Evolutionary conservation across 2,888 invertebrate genomes (phyloP), one percentile per base, ranked within the genome.

Genomic region (Timema cristinae): DNA sequence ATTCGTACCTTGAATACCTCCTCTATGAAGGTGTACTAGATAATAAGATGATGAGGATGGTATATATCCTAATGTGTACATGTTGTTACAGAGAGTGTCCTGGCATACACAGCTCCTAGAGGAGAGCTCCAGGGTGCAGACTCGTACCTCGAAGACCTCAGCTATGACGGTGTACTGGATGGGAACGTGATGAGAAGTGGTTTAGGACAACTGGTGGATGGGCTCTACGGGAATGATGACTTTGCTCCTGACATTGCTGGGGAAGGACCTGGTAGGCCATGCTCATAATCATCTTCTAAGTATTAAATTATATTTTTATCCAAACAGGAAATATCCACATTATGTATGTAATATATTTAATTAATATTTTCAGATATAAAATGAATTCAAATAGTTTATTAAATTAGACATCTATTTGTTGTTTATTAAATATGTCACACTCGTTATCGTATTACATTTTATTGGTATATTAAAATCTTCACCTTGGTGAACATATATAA

Each of bases 171-270:
- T 0, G 81, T 83, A 66, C 79, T 85, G 50, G 85, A 85, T 59
- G 86, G 85, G 1, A 84, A 84, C 9, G 81, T 83, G 69, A 85
- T 89, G 81, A 82, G 83, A 68, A 88, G 89, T 61, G 95, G 95
- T 6, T 85, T 95, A 9, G 95, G 95, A 15, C 94, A 94, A 81
- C 86, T 95, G 77, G 88, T 90, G 7, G 94, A 94, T 81, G 92
- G 92, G 0, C 83, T 89, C 66, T 83, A 86, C 71, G 91, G 90
- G 13, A 89, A 89, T 50, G 88, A 88, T 76, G 88, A 89, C 78
- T 67, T 67, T 32, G 11, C 67, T 5, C 50, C 63, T 7, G 63
- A 63, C 47, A 8, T 63, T 48, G 63, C 32, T 48, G 63, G 63
- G 47, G 10, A 47, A 5, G 63, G 63, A 6, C 71, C 71, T 56